phyloP scores from a whole-genome alignment of 2,113 vertebrate genomes.

The Forbesichthys papilliferus region DNA sequence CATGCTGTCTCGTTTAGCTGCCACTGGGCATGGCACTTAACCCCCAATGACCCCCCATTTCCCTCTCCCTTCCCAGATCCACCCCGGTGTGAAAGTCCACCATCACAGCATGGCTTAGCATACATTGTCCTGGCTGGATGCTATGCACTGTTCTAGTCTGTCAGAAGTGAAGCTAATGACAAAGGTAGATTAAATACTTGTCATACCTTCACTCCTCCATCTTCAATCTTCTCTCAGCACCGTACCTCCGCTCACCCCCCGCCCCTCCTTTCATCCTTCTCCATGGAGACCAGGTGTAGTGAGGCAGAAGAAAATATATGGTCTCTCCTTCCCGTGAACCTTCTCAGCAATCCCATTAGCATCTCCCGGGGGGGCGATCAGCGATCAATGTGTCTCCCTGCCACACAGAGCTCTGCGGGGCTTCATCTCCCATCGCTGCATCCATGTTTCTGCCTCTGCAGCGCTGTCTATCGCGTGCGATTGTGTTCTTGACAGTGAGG shows the following conservation, averaged over 20 bases:
- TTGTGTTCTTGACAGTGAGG: too few species aligned
- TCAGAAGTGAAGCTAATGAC: neutral
- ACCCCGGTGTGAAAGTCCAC: too few species aligned
- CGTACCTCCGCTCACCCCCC: neutral
- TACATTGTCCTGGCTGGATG: neutral
- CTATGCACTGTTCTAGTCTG: neutral
- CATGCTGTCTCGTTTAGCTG: neutral
- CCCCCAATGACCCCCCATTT: neutral
- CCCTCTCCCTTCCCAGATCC: too few species aligned
- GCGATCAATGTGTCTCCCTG: constrained; percentile 76
- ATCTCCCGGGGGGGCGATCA: constrained; percentile 73
- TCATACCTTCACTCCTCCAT: neutral
- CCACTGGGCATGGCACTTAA: neutral
- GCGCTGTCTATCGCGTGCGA: neutral
- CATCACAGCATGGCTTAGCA: neutral
- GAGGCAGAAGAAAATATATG: constrained; percentile 53
- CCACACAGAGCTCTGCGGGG: constrained; percentile 65
- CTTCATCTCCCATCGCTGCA: constrained; percentile 56
- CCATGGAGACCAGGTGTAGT: constrained; percentile 25
- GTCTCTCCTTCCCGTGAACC: constrained; percentile 63
- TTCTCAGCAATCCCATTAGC: constrained; percentile 77
- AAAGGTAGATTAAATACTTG: neutral
- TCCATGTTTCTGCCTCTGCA: neutral
- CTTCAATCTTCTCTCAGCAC: constrained; percentile 6
- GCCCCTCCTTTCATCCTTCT: neutral